Evolutionary conservation across 23 tunicate species (phyloP), one percentile per base, ranked within the genome.

Genomic region (Halocynthia roretzi): DNA sequence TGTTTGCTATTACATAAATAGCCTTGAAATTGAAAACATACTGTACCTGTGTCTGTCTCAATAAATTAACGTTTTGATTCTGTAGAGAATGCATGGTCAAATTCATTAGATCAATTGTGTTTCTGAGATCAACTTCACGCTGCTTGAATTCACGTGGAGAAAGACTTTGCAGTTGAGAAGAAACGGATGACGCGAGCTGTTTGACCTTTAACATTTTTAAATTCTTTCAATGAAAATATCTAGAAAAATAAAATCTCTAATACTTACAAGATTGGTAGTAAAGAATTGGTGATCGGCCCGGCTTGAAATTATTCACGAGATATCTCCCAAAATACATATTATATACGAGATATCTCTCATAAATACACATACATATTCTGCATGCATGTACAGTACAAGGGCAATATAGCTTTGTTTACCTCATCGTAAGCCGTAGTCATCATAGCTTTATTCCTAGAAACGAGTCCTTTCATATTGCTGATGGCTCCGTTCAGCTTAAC

Each of bases 401-500:
- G 44, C 44, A 31, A 31, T 31, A 31, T 1, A 31, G 44, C 44
- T 31, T 31, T 31, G 44, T 31, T 31, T 31, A 69, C 73, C 73
- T 69, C 54, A 7, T 17, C 50, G 51, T 53, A 69, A 4, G 51
- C 51, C 12, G 73, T 31, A 22, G 40, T 69, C 18, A 69, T 69
- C 10, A 17, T 54, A 15, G 51, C 73, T 69, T 69, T 53, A 49
- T 69, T 54, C 51, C 51, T 54, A 69, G 51, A 53, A 18, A 69
- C 12, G n/a, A 69, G 50, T 69, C 51, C 73, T 69, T 69, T 69
- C 12, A 69, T 9, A 9, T 69, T 2, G 50, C 73, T 54, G 51
- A 69, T 69, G 5, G 73, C 73, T 31, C 10, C 73, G 50, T 69
- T 15, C 17, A 15, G 17, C 44, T 31, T 1, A 1, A 1, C 44